Conservation (phyloP, 2,888 invertebrate genomes). For the Chrysolina americana region DNA sequence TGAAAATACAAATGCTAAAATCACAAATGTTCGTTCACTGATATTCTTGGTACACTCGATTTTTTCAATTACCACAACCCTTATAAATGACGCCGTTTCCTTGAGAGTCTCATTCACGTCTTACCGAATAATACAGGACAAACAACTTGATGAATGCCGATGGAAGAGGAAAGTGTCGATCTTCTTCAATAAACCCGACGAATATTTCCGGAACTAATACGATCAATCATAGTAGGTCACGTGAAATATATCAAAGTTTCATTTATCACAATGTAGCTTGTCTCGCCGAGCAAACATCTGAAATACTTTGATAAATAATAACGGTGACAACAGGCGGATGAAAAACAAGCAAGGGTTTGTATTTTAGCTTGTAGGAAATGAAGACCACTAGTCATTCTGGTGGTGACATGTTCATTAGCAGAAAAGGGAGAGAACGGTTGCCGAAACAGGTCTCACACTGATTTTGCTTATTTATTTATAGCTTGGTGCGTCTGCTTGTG, state of each 20-base stretch:
- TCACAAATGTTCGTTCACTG: no score
- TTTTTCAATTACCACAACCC: not conserved
- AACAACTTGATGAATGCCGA: not conserved
- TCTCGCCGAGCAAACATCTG: slow-evolving; percentile 2
- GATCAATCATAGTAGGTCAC: slow-evolving; percentile 15
- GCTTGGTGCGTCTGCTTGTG: slow-evolving; percentile 50
- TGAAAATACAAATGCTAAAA: no score
- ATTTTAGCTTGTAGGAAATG: slow-evolving; percentile 57
- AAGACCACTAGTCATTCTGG: slow-evolving; percentile 63
- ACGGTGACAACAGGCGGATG: slow-evolving; percentile 43
- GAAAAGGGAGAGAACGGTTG: slow-evolving; percentile 46
- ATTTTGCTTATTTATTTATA: slow-evolving; percentile 60
- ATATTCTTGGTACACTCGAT: not conserved
- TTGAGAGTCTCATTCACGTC: not conserved
- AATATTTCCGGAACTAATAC: not conserved
- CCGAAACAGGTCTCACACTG: slow-evolving; percentile 49
- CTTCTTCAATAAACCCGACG: slow-evolving; percentile 6
- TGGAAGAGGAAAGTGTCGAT: not conserved
- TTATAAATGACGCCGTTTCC: not conserved
- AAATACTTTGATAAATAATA: slow-evolving; percentile 49
- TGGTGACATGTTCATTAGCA: slow-evolving; percentile 63
- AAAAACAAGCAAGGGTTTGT: slow-evolving; percentile 43
- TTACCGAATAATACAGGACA: not conserved
- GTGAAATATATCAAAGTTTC: slow-evolving; percentile 12
- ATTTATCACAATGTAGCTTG: slow-evolving; percentile 22